phyloP scores from a whole-genome alignment of 2,113 vertebrate species.

The Xyliphius kryptos region DNA sequence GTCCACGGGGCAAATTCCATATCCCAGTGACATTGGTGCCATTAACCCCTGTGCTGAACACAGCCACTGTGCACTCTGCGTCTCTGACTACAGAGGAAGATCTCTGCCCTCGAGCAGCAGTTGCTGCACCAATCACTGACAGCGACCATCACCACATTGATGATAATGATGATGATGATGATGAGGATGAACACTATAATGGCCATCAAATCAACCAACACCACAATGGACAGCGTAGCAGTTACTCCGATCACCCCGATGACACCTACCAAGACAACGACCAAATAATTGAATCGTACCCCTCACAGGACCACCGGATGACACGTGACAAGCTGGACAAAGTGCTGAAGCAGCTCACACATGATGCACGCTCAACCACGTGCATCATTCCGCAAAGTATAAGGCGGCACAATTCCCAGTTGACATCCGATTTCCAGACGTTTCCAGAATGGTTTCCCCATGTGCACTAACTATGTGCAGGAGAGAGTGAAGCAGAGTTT shows the following conservation, averaged over 20 bases:
- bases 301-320: conserved; percentile 34
- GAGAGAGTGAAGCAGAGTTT: too few relatives aligned
- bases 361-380: too few relatives aligned
- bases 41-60: too few relatives aligned
- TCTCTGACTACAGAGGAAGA: conserved; percentile 74
- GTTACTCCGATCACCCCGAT: conserved; percentile 31
- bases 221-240: conserved; percentile 9
- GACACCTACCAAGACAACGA: too few relatives aligned
- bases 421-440: too few relatives aligned
- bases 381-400: too few relatives aligned
- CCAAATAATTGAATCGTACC: conserved; percentile 50
- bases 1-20: too few relatives aligned
- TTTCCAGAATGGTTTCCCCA: too few relatives aligned
- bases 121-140: conserved; percentile 50
- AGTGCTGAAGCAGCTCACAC: conserved; percentile 62
- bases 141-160: conserved; percentile 11
- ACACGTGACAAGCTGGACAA: conserved; percentile 59
- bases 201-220: conserved; percentile 16
- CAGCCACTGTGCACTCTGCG: conserved; percentile 63
- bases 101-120: conserved; percentile 67
- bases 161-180: too few relatives aligned
- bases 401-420: too few relatives aligned
- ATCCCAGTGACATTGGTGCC: too few relatives aligned
- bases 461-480: too few relatives aligned
- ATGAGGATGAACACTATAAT: conserved; percentile 6